Evolutionary conservation across 1,140 invertebrate genomes (phyloP).

Genomic region (Drosophila gunungcola): DNA sequence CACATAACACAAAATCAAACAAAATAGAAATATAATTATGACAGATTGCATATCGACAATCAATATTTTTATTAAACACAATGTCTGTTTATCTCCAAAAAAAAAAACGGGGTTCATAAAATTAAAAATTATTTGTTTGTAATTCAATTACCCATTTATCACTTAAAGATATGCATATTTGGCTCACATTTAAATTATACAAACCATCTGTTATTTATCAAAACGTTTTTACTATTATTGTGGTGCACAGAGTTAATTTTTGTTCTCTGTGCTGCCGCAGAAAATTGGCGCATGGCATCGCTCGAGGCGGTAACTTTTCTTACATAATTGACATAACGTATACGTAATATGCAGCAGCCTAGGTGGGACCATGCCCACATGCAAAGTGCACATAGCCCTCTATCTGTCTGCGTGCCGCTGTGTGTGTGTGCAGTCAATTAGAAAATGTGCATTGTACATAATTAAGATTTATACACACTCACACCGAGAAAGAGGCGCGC

Average conservation of each 20-base stretch:
- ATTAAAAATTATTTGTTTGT: too few relatives aligned
- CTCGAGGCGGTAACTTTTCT: constrained; percentile 67
- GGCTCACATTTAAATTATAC: too few relatives aligned
- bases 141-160: too few relatives aligned
- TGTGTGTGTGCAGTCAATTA: constrained; percentile 69
- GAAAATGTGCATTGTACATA: constrained; percentile 81
- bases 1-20: too few relatives aligned
- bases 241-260: neutral
- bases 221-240: neutral
- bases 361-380: constrained; percentile 13
- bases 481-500: constrained; percentile 16
- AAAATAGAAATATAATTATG: too few relatives aligned
- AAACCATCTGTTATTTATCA: neutral
- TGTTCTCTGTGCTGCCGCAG: neutral
- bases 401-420: constrained; percentile 7
- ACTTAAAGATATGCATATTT: too few relatives aligned
- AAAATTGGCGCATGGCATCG: constrained; percentile 36
- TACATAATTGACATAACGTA: constrained; percentile 79
- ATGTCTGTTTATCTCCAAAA: too few relatives aligned
- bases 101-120: too few relatives aligned
- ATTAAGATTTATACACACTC: constrained; percentile 77
- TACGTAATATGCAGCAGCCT: constrained; percentile 64
- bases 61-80: too few relatives aligned
- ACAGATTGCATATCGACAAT: too few relatives aligned
- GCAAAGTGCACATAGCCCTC: constrained; percentile 6